Evolutionary conservation across 2,113 vertebrate genomes (phyloP), one percentile per base, ranked within the genome.

Genomic region (Scytalopus superciliaris): DNA sequence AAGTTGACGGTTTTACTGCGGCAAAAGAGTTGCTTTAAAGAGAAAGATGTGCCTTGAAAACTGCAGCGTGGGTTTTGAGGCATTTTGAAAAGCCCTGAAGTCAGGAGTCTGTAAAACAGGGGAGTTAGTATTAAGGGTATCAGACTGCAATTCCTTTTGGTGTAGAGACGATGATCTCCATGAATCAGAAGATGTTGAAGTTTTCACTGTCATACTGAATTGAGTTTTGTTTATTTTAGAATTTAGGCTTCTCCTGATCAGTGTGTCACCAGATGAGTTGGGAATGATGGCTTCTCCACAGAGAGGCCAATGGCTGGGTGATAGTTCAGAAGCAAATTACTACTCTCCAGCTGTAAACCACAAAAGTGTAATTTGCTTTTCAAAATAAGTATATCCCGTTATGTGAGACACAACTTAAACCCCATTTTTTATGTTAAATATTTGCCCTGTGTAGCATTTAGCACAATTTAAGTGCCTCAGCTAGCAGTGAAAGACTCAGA

Each of bases 191-290:
- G 25, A 24, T 2, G 4, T 49, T 64, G 55, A 60, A 19, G 59
- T 76, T 67, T 68, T 56, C 9, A 7, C 60, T 75, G 35, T 59
- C 23, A 4, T 30, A n/a, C 8, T 60, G 39, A 67, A 89, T 31
- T 68, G n/a, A 69, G 18, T 57, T 49, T 44, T 64, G 17, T 30
- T 79, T 70, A 45, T 72, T 40, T 35, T 86, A 53, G 79, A 74
- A 86, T 33, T 77, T 37, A 75, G 57, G 8, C 31, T 64, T 33
- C 5, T 12, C 1, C 13, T 39, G 44, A 67, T 16, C 24, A 67
- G 17, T 16, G 0, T 47, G 22, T 77, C 0, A 0, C 60, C 40
- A 64, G n/a, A 10, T 19, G 52, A 62, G 21, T 0, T 59, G 22
- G 47, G 40, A 23, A 16, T 5, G 15, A 53, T 55, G 73, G 28